Evolutionary conservation across 2,888 invertebrate species (phyloP).

Genomic region (Diarsia mendica): DNA sequence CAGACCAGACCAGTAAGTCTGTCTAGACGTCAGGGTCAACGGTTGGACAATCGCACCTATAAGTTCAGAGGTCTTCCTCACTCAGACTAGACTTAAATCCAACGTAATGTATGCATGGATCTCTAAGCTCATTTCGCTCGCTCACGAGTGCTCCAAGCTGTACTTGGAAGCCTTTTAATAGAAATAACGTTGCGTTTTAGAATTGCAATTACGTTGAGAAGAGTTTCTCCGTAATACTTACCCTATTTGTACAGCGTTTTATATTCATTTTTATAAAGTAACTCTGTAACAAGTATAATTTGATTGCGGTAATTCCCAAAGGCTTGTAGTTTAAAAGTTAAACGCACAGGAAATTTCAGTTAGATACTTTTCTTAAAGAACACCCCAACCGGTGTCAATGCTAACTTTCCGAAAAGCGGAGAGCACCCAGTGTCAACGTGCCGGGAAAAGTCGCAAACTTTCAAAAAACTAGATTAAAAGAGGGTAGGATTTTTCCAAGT

Average conservation of each 20-base stretch:
- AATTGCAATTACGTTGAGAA: constrained; percentile 51
- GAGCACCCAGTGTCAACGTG: constrained; percentile 47
- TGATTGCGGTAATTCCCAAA: constrained; percentile 45
- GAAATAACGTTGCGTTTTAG: constrained; percentile 58
- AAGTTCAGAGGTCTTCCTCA: constrained; percentile 65
- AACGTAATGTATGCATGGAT: constrained; percentile 66
- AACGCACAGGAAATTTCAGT: constrained; percentile 57
- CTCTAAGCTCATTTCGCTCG: constrained; percentile 61
- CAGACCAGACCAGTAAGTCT: constrained; percentile 58
- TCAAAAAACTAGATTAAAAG: constrained; percentile 69
- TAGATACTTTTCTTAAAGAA: constrained; percentile 55
- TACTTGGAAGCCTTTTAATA: constrained; percentile 62
- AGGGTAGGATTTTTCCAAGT: constrained; percentile 73
- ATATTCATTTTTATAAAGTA: constrained; percentile 38
- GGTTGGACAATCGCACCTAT: constrained; percentile 66
- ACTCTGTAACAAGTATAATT: constrained; percentile 43
- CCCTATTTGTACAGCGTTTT: constrained; percentile 34
- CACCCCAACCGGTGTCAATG: constrained; percentile 53
- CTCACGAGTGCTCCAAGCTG: constrained; percentile 62
- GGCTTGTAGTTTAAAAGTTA: constrained; percentile 48
- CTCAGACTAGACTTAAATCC: constrained; percentile 65
- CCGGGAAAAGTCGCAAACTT: constrained; percentile 53
- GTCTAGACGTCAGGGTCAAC: constrained; percentile 69
- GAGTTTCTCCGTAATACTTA: constrained; percentile 37
- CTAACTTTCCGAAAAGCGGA: constrained; percentile 65